These are phyloP conservation scores for Atlantisia rogersi DNA, from an alignment of 2,113 vertebrate genomes.

Conservation along the genomic window DNA sequence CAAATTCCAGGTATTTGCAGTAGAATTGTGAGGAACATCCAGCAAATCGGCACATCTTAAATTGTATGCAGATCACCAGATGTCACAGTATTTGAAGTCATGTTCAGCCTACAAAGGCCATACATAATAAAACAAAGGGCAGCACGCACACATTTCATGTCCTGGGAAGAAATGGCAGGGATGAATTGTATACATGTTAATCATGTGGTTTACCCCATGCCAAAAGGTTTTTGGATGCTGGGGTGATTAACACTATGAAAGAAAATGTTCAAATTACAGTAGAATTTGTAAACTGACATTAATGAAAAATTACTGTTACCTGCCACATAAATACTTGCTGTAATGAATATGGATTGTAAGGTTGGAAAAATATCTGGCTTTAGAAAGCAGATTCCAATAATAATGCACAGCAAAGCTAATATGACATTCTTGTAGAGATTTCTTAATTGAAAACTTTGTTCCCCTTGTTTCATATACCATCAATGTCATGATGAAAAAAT, in stretches of 20 bases:
- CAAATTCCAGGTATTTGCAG: background rate
- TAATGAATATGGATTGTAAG: background rate
- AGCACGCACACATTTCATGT: background rate
- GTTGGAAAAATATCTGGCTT: background rate
- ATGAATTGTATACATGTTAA: background rate
- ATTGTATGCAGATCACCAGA: background rate
- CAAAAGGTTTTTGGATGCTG: background rate
- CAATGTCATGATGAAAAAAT: background rate
- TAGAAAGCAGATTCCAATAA: background rate
- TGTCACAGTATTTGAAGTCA: background rate
- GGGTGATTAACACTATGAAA: background rate
- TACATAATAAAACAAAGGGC: background rate
- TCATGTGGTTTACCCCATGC: background rate
- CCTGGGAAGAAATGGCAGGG: background rate
- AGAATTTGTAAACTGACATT: background rate
- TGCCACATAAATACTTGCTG: background rate
- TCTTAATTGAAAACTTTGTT: background rate
- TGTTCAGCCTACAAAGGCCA: background rate
- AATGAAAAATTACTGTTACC: background rate
- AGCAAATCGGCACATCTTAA: background rate
- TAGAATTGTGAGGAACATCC: background rate
- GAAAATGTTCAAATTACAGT: background rate
- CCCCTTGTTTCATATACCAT: background rate
- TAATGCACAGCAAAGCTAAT: background rate
- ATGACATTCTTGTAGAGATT: background rate